Evolutionary conservation across 2,113 vertebrate species (phyloP).

Genomic region (Cavia porcellus): DNA sequence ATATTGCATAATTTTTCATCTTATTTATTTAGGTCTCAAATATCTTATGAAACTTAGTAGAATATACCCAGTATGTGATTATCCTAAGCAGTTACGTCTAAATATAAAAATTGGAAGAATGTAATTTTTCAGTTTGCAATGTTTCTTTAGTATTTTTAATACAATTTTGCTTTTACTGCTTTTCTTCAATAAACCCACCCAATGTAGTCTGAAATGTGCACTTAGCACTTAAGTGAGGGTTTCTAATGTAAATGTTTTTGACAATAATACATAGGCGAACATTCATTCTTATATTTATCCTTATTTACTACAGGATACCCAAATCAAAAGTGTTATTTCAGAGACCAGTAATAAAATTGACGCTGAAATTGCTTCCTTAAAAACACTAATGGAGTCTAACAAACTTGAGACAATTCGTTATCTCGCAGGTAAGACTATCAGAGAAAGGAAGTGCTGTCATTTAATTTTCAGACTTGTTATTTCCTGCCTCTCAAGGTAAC

Average conservation of each 20-base stretch:
- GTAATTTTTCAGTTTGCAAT: constrained; percentile 37
- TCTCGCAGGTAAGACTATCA: constrained; percentile 91
- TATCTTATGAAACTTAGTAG: constrained; percentile 39
- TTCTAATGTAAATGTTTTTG: constrained; percentile 52
- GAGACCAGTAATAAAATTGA: constrained; percentile 97
- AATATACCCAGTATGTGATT: neutral
- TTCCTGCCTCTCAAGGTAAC: neutral
- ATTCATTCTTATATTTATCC: constrained; percentile 69
- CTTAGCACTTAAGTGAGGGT: neutral
- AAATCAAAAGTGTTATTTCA: constrained; percentile 92
- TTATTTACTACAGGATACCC: constrained; percentile 90
- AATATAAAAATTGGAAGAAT: constrained; percentile 16
- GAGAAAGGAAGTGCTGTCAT: constrained; percentile 3
- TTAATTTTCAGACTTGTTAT: neutral
- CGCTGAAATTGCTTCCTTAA: constrained; percentile 96
- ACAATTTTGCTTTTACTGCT: neutral
- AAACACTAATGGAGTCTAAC: constrained; percentile 96
- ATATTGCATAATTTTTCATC: constrained; percentile 41
- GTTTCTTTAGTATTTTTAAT: neutral
- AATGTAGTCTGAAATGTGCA: neutral
- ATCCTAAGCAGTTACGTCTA: constrained; percentile 44
- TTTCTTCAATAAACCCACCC: neutral
- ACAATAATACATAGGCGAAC: neutral
- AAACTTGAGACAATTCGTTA: constrained; percentile 96
- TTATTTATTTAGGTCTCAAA: constrained; percentile 33